Evolutionary conservation across 2,797 vertebrate genomes (phyloP), one percentile per base, ranked within the genome.

Genomic region (Tamandua tetradactyla): DNA sequence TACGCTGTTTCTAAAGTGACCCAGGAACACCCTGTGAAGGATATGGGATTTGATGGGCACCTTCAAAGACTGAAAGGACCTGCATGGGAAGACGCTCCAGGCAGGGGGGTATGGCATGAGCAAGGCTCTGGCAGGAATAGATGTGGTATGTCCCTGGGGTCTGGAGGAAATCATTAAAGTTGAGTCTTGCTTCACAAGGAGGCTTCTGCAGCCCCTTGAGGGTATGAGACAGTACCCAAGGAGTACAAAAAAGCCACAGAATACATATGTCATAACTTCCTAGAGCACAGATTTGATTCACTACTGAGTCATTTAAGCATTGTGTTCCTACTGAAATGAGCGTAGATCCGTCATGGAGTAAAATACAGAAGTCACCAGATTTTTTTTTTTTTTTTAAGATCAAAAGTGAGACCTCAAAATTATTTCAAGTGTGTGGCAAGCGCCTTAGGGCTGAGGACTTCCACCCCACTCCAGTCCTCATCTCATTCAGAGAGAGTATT

Each of bases 241-340:
- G 27, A 13, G 5, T 62, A 7, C 44, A 91, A 76, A 88, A n/a
- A 79, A 84, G 44, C 71, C 52, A 80, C 59, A n/a, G 49, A 85
- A 76, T 62, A 57, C 5, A 52, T 18, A 87, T 13, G 68, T 23
- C 52, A 82, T 10, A n/a, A 75, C 32, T 87, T 92, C 40, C 76
- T 66, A 68, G 25, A 44, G 57, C 57, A 68, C 64, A 89, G n/a
- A 44, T 44, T 93, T 75, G 40, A 82, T 79, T 86, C 69, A 68
- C 14, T 2, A 37, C 32, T 74, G 37, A 87, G 52, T 88, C 72
- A 80, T 68, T 87, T 25, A 52, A 88, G 44, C 81, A 42, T 6
- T 72, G 18, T 64, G 94, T 93, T 87, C 69, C 74, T 86, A 49
- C 81, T 69, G 71, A 90, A 71, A 89, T 7, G 30, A 93, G 55